Conservation (phyloP, 2,888 invertebrate species). For the Brenthis daphne region DNA sequence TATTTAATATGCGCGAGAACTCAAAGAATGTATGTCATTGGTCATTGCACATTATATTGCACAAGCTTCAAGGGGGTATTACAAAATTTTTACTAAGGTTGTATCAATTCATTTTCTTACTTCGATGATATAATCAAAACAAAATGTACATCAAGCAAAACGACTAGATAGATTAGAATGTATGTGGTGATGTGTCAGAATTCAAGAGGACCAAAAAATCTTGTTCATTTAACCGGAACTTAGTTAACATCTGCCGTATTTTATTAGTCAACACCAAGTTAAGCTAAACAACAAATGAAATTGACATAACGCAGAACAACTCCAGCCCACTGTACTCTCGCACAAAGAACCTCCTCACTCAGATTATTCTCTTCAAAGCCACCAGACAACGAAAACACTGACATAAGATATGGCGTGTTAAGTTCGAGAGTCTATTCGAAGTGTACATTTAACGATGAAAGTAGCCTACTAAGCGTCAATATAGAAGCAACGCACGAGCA, state of each 20-base stretch:
- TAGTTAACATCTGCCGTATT: neutral
- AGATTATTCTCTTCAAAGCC: neutral
- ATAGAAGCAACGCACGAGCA: no score
- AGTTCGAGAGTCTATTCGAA: constrained; percentile 9
- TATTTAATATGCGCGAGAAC: neutral
- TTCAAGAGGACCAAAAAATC: neutral
- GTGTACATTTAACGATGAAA: constrained; percentile 1
- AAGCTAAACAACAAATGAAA: neutral
- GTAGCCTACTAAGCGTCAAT: constrained; percentile 11
- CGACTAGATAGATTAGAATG: constrained; percentile 19
- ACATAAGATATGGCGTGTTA: constrained; percentile 16
- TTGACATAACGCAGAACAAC: neutral
- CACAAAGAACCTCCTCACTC: neutral
- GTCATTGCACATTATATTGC: constrained; percentile 9
- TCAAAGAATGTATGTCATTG: constrained; percentile 2
- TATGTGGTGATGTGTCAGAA: constrained; percentile 2
- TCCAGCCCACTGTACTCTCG: no score
- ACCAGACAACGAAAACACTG: neutral
- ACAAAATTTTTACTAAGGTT: neutral
- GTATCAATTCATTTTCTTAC: neutral
- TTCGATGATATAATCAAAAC: constrained; percentile 4
- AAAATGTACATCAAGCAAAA: constrained; percentile 9
- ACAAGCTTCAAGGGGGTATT: neutral
- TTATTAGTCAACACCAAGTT: neutral
- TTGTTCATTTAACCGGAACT: neutral